phyloP scores from a whole-genome alignment of 2,888 invertebrate genomes.

The Myopa tessellatipennis region DNA sequence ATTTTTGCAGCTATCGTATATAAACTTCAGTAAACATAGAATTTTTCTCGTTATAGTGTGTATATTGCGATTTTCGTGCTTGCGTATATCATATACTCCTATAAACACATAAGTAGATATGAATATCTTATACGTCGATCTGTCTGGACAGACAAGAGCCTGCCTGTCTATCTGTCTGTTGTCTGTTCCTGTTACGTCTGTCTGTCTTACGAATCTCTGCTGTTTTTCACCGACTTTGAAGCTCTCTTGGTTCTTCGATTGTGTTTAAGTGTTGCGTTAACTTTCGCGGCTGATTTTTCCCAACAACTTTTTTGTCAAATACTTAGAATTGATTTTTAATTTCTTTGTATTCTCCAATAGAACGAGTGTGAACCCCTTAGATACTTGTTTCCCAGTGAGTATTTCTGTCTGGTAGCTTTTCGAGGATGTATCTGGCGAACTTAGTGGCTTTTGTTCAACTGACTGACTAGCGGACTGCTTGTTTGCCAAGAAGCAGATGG shows the following conservation, averaged over 20 bases:
- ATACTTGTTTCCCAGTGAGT: not conserved
- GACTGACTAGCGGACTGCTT: conserved; percentile 64
- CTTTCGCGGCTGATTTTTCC: too few relatives aligned
- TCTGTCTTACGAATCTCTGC: not conserved
- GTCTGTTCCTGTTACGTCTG: conserved; percentile 4
- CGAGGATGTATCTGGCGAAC: not conserved
- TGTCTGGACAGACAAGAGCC: not conserved
- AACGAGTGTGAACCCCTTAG: not conserved
- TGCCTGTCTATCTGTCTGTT: not conserved
- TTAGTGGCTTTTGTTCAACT: conserved; percentile 49
- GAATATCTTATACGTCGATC: not conserved
- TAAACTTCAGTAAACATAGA: too few relatives aligned
- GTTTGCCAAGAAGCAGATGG: conserved; percentile 63
- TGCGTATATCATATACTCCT: too few relatives aligned
- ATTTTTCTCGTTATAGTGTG: too few relatives aligned
- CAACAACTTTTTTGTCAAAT: not conserved
- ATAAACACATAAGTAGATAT: too few relatives aligned
- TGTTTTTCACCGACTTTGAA: not conserved
- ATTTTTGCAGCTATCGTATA: too few relatives aligned
- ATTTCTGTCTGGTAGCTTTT: not conserved
- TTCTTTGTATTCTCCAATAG: not conserved
- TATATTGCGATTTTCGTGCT: too few relatives aligned
- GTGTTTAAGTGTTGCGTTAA: not conserved
- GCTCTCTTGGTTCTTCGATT: not conserved
- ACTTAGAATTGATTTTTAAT: not conserved